phyloP scores from a whole-genome alignment of 2,888 invertebrate genomes.

The Volucella zonaria region DNA sequence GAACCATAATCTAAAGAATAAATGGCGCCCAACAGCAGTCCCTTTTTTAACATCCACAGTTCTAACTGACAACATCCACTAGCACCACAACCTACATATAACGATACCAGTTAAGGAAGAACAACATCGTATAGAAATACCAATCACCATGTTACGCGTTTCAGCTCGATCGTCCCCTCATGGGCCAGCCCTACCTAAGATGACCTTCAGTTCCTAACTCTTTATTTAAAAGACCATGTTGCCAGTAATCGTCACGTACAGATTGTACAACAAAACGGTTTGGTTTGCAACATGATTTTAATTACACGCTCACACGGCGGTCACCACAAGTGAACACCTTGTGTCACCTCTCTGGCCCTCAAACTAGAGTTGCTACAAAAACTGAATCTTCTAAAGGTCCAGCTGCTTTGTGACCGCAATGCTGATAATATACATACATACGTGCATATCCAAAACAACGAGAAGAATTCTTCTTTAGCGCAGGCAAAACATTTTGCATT shows the following conservation, averaged over 20 bases:
- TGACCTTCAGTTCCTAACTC: slow-evolving; percentile 70
- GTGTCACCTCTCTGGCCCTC: slow-evolving; percentile 56
- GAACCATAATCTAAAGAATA: no score
- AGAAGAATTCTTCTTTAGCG: slow-evolving; percentile 43
- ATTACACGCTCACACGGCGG: slow-evolving; percentile 67
- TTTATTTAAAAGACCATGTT: slow-evolving; percentile 68
- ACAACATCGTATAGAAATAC: slow-evolving; percentile 52
- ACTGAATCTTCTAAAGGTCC: slow-evolving; percentile 49
- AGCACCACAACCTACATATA: no score
- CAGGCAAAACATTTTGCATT: slow-evolving; percentile 49
- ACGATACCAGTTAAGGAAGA: background rate
- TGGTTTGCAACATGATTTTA: slow-evolving; percentile 72
- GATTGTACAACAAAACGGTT: slow-evolving; percentile 73
- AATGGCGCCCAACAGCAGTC: no score
- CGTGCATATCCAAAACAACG: slow-evolving; percentile 35
- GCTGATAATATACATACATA: background rate
- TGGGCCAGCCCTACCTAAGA: slow-evolving; percentile 57
- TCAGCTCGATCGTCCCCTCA: background rate
- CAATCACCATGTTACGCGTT: slow-evolving; percentile 63
- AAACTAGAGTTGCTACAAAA: slow-evolving; percentile 34
- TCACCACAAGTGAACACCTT: slow-evolving; percentile 65
- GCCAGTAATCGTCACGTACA: slow-evolving; percentile 71
- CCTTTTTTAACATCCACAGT: no score
- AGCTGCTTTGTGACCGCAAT: slow-evolving; percentile 41
- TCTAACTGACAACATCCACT: no score